These are phyloP conservation scores for Oasisia sp. DNA, from an alignment of 2,888 invertebrate species.

Conservation along the genomic window DNA sequence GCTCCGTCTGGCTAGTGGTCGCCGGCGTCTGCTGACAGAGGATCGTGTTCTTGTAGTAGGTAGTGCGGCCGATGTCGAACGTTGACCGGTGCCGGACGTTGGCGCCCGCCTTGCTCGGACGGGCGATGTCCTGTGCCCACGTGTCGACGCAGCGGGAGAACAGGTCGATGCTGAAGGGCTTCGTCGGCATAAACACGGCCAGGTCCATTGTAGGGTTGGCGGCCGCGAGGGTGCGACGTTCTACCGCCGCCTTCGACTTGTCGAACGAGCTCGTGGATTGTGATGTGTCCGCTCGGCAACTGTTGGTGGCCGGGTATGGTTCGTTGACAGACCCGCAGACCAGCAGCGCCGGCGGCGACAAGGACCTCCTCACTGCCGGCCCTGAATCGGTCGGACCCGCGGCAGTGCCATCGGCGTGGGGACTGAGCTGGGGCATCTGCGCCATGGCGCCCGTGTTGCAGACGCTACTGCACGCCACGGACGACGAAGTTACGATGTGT, in stretches of 20 bases:
- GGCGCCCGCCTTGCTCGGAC: background rate
- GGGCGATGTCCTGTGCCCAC: background rate
- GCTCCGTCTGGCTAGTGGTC: background rate
- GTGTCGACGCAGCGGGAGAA: constrained; percentile 5
- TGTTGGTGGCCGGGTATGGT: background rate
- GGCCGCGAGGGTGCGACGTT: background rate
- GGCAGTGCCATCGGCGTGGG: background rate
- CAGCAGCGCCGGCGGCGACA: background rate
- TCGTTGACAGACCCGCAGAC: background rate
- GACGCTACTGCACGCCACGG: background rate
- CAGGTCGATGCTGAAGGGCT: background rate
- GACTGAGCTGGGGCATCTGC: constrained; percentile 3
- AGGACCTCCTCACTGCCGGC: background rate
- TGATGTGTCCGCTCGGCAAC: background rate
- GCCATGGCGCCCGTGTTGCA: background rate
- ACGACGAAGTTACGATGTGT: background rate
- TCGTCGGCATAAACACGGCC: background rate
- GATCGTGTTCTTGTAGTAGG: background rate
- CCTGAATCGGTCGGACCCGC: background rate
- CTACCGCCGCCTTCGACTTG: background rate
- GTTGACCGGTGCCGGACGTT: background rate
- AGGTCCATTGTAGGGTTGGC: background rate
- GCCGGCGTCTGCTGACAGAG: background rate
- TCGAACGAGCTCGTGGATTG: background rate
- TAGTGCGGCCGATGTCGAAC: constrained; percentile 9